Base-by-base conservation (phyloP, 2,888 invertebrate species). In the Taphrorychus bicolor region DNA sequence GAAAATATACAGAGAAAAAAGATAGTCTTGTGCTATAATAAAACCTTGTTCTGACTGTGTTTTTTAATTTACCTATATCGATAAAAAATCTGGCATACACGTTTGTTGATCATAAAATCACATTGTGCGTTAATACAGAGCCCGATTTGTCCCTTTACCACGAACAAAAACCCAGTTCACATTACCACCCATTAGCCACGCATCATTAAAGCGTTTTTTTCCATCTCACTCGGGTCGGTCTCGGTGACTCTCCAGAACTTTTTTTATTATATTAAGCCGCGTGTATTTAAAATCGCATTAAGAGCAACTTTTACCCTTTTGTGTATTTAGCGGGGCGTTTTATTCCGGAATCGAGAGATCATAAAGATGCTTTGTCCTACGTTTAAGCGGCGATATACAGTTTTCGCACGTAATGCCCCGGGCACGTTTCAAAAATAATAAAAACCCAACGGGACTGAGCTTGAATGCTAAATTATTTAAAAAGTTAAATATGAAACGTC, bases 381-480 rank as follows among this genome's bases (percentile, higher is more conserved):
- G 17, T 24, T 59, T 65, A 65, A 56, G 32, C 54, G 53, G 45
- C 32, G 24, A 59, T 59, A 59, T 65, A 65, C 42, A 65, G 57
- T 49, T 63, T 63, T 68, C 62, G 68, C 68, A 68, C 68, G 68
- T 68, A 68, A 63, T 53, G 68, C 62, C 41, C 59, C 45, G 45
- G 45, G 45, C 45, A 45, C 45, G 45, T 45, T 45, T 45, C 45
- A 17, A 45, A 45, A 51, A 51, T 51, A 51, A 51, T 21, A 51
- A 51, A 21, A 51, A 51, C 51, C 51, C n/a, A 51, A 51, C 18
- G 19, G n/a, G 5, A 51, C 51, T 51, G 45, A 45, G 51, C 51
- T 22, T 21, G 19, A 51, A 51, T 17, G 51, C 51, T 18, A 51
- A 51, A 51, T 51, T n/a, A 51, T 51, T 45, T 45, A 45, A 45